Evolutionary conservation across 2,888 invertebrate genomes (phyloP).

Genomic region (Pterostichus madidus): DNA sequence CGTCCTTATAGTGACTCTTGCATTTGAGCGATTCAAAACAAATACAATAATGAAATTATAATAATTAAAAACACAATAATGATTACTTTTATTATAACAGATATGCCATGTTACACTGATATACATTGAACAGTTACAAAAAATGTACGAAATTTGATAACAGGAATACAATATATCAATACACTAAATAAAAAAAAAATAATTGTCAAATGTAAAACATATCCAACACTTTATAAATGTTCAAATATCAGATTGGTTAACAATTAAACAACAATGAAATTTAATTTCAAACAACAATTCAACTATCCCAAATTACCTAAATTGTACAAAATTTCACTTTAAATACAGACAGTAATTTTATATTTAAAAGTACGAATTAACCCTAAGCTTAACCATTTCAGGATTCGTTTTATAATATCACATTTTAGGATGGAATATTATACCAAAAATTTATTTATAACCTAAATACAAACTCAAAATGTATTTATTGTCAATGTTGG

Average conservation of each 20-base stretch:
- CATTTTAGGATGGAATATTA: slow-evolving; percentile 49
- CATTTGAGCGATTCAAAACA: too few species aligned
- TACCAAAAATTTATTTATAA: slow-evolving; percentile 11
- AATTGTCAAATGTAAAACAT: not conserved
- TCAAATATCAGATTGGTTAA: slow-evolving; percentile 24
- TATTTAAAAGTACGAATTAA: slow-evolving; percentile 12
- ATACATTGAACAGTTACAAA: slow-evolving; percentile 61
- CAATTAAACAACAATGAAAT: slow-evolving; percentile 34
- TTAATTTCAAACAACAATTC: slow-evolving; percentile 39
- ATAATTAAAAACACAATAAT: slow-evolving; percentile 53
- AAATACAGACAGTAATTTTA: slow-evolving; percentile 42
- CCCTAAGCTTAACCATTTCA: not conserved
- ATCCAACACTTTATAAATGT: slow-evolving; percentile 47
- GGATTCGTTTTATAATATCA: slow-evolving; percentile 29
- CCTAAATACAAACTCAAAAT: not conserved
- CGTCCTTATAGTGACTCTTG: too few species aligned
- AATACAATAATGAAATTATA: too few species aligned
- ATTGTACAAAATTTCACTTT: slow-evolving; percentile 26
- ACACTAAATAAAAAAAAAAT: not conserved
- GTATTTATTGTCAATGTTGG: slow-evolving; percentile 45
- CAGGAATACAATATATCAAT: slow-evolving; percentile 31
- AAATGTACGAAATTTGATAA: slow-evolving; percentile 30
- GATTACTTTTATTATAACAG: slow-evolving; percentile 59
- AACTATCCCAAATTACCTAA: slow-evolving; percentile 50
- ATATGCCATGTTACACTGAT: slow-evolving; percentile 63